Conservation (phyloP, 2,888 invertebrate species). For the Andrena dorsata region DNA sequence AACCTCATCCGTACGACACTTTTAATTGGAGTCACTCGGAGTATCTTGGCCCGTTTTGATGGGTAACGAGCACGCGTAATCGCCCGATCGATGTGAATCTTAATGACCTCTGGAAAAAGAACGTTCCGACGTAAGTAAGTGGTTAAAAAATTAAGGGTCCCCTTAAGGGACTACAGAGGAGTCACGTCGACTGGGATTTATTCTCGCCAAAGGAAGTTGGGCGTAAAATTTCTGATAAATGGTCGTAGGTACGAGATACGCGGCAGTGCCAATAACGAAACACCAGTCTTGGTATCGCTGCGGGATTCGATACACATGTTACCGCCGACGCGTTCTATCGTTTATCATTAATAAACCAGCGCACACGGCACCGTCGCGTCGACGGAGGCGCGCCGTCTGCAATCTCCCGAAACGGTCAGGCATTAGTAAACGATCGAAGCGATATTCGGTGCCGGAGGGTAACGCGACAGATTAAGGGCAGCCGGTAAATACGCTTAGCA, state of each 20-base stretch:
- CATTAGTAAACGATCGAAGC: conserved; percentile 45
- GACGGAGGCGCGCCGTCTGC: not conserved
- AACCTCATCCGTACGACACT: not conserved
- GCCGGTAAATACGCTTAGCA: conserved; percentile 74
- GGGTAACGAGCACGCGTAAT: conserved; percentile 11
- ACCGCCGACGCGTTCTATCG: conserved; percentile 15
- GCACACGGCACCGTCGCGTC: not conserved
- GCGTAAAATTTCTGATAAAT: not conserved
- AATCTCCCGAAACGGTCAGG: conserved; percentile 38
- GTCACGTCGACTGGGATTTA: not conserved
- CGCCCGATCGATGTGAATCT: not conserved
- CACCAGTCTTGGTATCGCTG: not conserved
- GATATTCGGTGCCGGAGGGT: conserved; percentile 44
- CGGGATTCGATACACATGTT: conserved; percentile 14
- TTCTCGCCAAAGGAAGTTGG: not conserved
- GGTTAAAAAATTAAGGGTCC: not conserved
- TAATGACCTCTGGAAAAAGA: conserved; percentile 20
- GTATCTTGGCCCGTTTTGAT: not conserved
- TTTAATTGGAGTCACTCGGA: conserved; percentile 39
- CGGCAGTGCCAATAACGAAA: conserved; percentile 15
- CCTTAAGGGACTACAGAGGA: not conserved
- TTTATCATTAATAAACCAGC: conserved; percentile 41
- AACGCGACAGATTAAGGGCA: conserved; percentile 73
- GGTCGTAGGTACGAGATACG: not conserved
- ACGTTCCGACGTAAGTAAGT: not conserved